A percentile compares a stretch with the other conserved stretches of the same genome.
Evolutionary conservation across 2,113 vertebrate genomes (phyloP).

Genomic region (Piprites chloris): DNA sequence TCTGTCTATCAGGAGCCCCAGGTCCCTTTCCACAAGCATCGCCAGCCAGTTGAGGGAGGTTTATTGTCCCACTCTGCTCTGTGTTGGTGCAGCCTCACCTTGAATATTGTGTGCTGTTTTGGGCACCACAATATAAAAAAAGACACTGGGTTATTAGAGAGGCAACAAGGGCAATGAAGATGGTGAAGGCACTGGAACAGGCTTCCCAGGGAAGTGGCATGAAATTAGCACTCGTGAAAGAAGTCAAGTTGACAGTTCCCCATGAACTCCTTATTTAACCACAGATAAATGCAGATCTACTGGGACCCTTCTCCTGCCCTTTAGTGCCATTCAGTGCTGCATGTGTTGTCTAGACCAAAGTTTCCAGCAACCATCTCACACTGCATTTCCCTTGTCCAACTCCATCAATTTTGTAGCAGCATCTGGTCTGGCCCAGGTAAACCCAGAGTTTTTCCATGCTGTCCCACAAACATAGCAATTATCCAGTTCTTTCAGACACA

Average conservation of each 20-base stretch:
- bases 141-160: background rate
- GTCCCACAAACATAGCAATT: background rate
- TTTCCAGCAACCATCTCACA: background rate
- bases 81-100: background rate
- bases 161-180: background rate
- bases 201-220: background rate
- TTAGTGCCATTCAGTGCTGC: background rate
- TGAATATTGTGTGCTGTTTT: background rate
- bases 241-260: background rate
- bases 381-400: background rate
- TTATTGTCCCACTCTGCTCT: background rate
- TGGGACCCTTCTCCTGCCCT: background rate
- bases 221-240: background rate
- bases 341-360: background rate
- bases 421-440: background rate
- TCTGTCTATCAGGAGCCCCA: background rate
- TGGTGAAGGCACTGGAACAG: background rate
- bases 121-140: background rate
- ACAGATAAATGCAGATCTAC: background rate
- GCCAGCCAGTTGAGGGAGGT: no score
- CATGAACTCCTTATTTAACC: background rate
- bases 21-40: background rate
- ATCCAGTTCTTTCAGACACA: background rate
- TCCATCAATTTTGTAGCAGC: background rate
- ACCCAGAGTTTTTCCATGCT: background rate